Percentiles rank a stretch among this genome's conserved stretches.
phyloP scores from a whole-genome alignment of 2,888 invertebrate genomes.

The Cosmopolites sordidus region DNA sequence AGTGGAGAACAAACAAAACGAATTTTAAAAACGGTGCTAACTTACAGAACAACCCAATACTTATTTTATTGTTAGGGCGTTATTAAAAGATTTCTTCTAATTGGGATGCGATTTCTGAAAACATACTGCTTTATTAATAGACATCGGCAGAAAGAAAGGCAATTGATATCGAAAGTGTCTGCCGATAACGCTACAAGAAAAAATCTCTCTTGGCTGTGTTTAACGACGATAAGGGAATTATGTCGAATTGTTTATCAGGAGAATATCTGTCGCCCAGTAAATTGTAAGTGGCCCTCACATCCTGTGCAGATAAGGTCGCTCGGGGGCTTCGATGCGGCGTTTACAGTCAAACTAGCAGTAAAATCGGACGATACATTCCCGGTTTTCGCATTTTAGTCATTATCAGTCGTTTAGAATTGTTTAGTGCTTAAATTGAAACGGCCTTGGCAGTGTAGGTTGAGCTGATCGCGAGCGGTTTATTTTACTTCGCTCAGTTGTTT shows the following conservation, averaged over 20 bases:
- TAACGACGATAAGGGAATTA: constrained; percentile 15
- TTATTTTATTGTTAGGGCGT: no score
- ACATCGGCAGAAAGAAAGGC: no score
- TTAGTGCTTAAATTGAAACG: constrained; percentile 11
- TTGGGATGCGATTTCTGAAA: no score
- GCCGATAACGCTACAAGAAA: background rate
- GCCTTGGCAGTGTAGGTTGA: constrained; percentile 7
- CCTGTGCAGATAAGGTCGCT: constrained; percentile 33
- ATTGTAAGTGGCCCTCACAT: constrained; percentile 29
- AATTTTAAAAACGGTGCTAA: no score
- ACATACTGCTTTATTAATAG: no score
- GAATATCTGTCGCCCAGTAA: constrained; percentile 5
- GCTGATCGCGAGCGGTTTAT: constrained; percentile 5
- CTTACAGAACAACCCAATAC: no score
- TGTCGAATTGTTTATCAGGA: constrained; percentile 8
- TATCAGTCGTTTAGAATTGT: constrained; percentile 3
- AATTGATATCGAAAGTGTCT: no score
- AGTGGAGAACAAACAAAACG: no score
- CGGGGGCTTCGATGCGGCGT: background rate
- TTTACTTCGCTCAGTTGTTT: constrained; percentile 3
- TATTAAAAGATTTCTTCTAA: no score
- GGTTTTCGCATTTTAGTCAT: constrained; percentile 15
- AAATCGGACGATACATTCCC: constrained; percentile 8
- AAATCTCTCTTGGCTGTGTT: background rate
- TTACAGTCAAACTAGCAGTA: background rate